These are phyloP conservation scores for Drosophila suzukii DNA, from an alignment of 1,140 invertebrate genomes.

Conservation along the genomic window DNA sequence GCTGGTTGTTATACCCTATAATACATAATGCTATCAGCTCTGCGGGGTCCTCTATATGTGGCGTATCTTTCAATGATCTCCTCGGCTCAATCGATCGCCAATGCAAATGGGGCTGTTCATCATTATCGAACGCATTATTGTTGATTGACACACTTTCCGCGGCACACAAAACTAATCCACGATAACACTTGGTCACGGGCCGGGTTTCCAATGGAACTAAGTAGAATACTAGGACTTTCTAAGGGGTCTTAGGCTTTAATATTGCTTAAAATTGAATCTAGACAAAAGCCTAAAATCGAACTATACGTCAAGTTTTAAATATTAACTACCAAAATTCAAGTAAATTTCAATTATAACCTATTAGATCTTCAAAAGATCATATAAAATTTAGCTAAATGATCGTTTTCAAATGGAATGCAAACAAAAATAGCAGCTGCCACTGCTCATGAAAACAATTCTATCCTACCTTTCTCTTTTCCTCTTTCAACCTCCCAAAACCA, in stretches of 20 bases:
- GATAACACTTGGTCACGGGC: slow-evolving; percentile 28
- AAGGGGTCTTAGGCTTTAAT: neutral
- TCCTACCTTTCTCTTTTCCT: slow-evolving; percentile 19
- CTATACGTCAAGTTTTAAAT: neutral
- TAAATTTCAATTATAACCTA: neutral
- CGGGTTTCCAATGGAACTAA: neutral
- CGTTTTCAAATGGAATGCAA: neutral
- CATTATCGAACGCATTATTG: slow-evolving; percentile 38
- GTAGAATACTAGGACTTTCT: neutral
- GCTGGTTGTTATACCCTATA: slow-evolving; percentile 19
- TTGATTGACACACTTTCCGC: slow-evolving; percentile 48
- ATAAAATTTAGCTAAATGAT: neutral
- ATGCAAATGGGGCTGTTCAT: slow-evolving; percentile 42
- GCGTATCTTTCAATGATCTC: slow-evolving; percentile 46
- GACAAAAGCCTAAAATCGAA: too few species aligned
- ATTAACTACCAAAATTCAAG: neutral
- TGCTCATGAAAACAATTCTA: slow-evolving; percentile 2
- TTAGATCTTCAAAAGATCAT: neutral
- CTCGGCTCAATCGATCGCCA: slow-evolving; percentile 32
- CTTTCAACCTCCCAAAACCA: slow-evolving; percentile 18
- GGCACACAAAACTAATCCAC: slow-evolving; percentile 42
- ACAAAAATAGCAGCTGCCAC: slow-evolving; percentile 23
- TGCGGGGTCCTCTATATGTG: slow-evolving; percentile 39
- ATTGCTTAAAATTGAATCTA: neutral
- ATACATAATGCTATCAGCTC: slow-evolving; percentile 28